A percentile compares a stretch with the other conserved stretches of the same genome.
phyloP scores from a whole-genome alignment of 2,888 invertebrate genomes.

The Nemapogon koenigi region DNA sequence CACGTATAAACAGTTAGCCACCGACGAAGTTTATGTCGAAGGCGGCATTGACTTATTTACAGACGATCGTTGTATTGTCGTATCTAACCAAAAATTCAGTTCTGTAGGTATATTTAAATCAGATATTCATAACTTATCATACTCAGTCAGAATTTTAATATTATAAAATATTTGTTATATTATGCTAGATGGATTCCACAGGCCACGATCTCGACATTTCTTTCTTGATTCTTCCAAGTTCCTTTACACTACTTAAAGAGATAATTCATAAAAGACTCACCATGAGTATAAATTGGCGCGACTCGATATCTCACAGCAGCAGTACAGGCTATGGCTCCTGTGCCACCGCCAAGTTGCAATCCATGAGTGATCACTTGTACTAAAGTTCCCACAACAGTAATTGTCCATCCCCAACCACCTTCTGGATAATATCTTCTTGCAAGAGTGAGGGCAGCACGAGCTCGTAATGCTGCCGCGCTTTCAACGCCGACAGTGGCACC shows the following conservation, averaged over 20 bases:
- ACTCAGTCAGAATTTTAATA: too few relatives aligned
- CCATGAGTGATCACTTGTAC: slow-evolving; percentile 79
- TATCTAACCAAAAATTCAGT: too few relatives aligned
- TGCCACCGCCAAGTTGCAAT: slow-evolving; percentile 72
- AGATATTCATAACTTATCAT: too few relatives aligned
- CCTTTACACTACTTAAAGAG: too few relatives aligned
- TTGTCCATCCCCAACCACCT: slow-evolving; percentile 88
- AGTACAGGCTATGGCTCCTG: slow-evolving; percentile 69
- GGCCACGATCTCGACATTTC: too few relatives aligned
- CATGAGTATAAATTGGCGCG: slow-evolving; percentile 68
- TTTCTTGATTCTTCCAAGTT: too few relatives aligned
- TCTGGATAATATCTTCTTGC: slow-evolving; percentile 84
- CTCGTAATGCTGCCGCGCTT: slow-evolving; percentile 55
- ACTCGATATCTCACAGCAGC: slow-evolving; percentile 69
- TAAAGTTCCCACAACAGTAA: slow-evolving; percentile 74
- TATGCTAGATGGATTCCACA: too few relatives aligned
- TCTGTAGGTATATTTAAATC: too few relatives aligned
- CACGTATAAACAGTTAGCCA: slow-evolving; percentile 2
- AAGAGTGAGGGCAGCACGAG: slow-evolving; percentile 69
- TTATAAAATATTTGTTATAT: too few relatives aligned
- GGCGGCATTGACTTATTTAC: too few relatives aligned
- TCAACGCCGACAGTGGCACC: slow-evolving; percentile 52
- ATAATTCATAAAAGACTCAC: slow-evolving; percentile 42
- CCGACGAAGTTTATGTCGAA: too few relatives aligned
- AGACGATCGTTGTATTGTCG: too few relatives aligned